Conservation (phyloP, 2,113 vertebrate genomes). For the Apodemus sylvaticus region DNA sequence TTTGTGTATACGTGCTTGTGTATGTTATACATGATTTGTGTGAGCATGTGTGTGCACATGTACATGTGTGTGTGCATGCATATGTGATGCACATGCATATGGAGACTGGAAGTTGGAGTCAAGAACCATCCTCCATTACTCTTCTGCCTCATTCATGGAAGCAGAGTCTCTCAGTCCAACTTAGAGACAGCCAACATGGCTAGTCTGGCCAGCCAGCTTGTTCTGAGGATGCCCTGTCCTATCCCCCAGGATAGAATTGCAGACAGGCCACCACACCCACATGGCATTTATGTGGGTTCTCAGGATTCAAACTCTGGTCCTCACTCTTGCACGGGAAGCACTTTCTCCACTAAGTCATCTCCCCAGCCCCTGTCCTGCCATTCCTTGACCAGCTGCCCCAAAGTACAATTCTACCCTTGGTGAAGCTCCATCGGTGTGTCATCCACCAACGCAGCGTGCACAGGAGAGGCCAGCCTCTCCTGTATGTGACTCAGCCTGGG, state of each 20-base stretch:
- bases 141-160: background rate
- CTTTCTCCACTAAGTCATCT: background rate
- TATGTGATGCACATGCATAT: background rate
- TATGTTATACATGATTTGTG: background rate
- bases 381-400: background rate
- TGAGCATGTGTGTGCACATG: background rate
- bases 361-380: background rate
- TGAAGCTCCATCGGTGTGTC: fast-evolving
- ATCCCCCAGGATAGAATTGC: background rate
- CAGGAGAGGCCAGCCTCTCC: background rate
- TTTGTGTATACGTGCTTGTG: background rate
- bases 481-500: background rate
- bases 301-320: background rate
- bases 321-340: too few relatives aligned
- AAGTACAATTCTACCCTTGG: background rate
- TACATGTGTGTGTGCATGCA: background rate
- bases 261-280: background rate
- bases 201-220: background rate
- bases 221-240: background rate
- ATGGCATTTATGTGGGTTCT: background rate
- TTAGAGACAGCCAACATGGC: background rate
- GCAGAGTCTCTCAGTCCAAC: background rate
- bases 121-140: background rate
- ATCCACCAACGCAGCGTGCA: background rate
- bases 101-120: background rate